phyloP scores from a whole-genome alignment of 2,113 vertebrate species.

The Phodopus roborovskii region DNA sequence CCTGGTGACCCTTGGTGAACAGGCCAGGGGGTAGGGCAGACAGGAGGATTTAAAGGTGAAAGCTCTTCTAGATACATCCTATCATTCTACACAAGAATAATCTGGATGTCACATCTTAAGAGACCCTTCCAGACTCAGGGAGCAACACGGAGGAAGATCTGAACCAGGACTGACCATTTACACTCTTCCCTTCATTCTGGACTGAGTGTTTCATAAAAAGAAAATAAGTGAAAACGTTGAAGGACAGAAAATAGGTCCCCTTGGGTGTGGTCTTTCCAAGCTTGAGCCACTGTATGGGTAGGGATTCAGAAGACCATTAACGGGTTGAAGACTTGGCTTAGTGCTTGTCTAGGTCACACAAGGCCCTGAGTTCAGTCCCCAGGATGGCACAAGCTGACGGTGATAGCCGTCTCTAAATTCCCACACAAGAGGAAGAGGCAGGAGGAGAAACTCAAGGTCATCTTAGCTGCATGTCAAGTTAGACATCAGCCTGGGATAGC shows the following conservation, averaged over 20 bases:
- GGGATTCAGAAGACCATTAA: no score
- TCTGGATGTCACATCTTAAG: neutral
- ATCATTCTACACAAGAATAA: neutral
- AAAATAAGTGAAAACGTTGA: no score
- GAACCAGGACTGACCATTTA: neutral
- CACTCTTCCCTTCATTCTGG: neutral
- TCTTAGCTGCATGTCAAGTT: rapidly evolving
- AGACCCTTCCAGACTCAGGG: neutral
- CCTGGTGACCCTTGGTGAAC: neutral
- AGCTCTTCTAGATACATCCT: neutral
- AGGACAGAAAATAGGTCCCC: no score
- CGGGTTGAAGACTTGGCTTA: no score
- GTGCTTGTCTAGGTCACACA: neutral
- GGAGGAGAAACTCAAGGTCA: neutral
- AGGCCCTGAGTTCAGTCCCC: no score
- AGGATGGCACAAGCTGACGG: no score
- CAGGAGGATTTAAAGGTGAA: neutral
- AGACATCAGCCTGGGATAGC: no score
- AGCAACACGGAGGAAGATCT: neutral
- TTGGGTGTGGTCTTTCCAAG: neutral
- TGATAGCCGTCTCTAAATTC: neutral
- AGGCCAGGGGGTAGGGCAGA: neutral
- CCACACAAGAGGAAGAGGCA: neutral
- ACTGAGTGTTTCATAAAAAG: rapidly evolving
- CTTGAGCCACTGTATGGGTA: rapidly evolving